Evolutionary conservation across 2,888 invertebrate species (phyloP), one percentile per base, ranked within the genome.

Genomic region (Chymomyza caudatula): DNA sequence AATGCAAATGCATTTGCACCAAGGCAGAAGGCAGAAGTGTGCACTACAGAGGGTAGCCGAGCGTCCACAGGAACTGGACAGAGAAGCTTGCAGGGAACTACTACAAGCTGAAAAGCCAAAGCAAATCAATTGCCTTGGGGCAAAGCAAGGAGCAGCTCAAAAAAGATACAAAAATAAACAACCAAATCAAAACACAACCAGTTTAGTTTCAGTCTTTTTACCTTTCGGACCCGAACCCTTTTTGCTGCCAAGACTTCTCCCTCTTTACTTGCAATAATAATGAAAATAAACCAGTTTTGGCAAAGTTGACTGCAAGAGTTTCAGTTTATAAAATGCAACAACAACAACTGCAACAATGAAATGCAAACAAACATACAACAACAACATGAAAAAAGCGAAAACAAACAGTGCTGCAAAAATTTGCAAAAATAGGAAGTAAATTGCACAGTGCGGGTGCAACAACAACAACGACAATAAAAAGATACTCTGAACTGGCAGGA

Each of bases 341-440:
- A 37, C 17, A 52, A 52, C 47, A 42, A 60, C n/a, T 51, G 15
- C 11, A 58, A 44, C 20, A 55, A 29, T 23, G 37, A 15, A 78
- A 78, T 71, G 78, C 69, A 65, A 70, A 42, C 49, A 43, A n/a
- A 37, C 20, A 58, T 52, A 44, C 37, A 22, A 57, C 5, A 2
- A 43, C 1, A 44, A 44, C n/a, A 44, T 15, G 6, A 44, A 17
- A 47, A 54, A 80, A 80, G 83, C 76, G 68, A 61, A 37, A 29
- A 44, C 49, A 15, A 52, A 53, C 63, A 43, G 11, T 22, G 43
- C 57, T 17, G 43, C n/a, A 57, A 57, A 17, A 29, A 55, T 23
- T 23, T n/a, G 25, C 19, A 29, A 55, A 59, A 73, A 67, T 86
- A 84, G 81, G 86, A 84, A 86, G 81, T 82, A 70, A 76, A 72